These are phyloP conservation scores for Limosa lapponica DNA, from an alignment of 2,797 vertebrate species.

Conservation along the genomic window DNA sequence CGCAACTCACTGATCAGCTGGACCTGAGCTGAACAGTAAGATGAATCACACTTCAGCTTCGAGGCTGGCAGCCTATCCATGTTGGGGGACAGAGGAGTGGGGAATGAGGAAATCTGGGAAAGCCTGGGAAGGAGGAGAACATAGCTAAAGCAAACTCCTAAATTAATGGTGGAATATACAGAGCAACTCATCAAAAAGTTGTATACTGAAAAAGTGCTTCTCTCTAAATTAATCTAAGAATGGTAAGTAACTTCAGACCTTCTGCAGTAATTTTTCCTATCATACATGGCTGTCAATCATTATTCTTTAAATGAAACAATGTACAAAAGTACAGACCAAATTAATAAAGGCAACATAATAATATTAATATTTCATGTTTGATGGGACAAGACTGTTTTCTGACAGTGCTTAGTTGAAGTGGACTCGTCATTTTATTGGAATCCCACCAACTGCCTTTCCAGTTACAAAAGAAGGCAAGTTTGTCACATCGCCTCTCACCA, in stretches of 20 bases:
- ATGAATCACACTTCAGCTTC: background rate
- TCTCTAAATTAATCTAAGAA: background rate
- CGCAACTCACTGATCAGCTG: background rate
- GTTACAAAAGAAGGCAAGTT: background rate
- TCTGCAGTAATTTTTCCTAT: background rate
- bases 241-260: background rate
- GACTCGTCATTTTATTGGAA: background rate
- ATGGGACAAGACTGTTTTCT: background rate
- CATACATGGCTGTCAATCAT: background rate
- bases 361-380: background rate
- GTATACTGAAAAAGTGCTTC: background rate
- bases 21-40: background rate
- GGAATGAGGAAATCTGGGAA: background rate
- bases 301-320: background rate
- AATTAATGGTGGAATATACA: background rate
- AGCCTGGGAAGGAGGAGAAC: background rate
- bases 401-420: background rate
- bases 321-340: background rate
- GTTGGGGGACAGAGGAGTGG: fast-evolving
- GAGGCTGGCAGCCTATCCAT: background rate
- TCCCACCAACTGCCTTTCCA: background rate
- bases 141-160: background rate
- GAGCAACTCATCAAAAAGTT: background rate
- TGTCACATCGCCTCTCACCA: background rate
- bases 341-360: background rate